phyloP scores from a whole-genome alignment of 1,140 invertebrate species.

The Ips typographus region DNA sequence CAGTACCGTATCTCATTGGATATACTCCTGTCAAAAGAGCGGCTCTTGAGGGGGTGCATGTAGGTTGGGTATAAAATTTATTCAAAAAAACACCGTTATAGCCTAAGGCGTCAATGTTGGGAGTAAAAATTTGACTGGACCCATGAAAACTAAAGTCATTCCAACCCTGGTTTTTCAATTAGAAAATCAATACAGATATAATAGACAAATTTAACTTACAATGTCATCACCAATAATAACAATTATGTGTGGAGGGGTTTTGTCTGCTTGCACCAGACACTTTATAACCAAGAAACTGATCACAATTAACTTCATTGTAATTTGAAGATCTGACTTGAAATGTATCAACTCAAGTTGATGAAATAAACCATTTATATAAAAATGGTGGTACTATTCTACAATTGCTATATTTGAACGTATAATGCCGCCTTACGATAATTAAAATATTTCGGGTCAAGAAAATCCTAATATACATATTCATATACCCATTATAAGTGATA shows the following conservation, averaged over 20 bases:
- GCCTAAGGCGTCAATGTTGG: constrained; percentile 81
- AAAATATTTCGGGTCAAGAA: no score
- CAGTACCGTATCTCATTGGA: constrained; percentile 73
- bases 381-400: no score
- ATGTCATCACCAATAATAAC: constrained; percentile 40
- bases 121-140: constrained; percentile 78
- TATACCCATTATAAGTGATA: no score
- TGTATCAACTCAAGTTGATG: no score
- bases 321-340: no score
- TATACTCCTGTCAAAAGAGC: constrained; percentile 80
- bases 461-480: no score
- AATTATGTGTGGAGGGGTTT: constrained; percentile 29
- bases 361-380: no score
- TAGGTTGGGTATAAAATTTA: constrained; percentile 70
- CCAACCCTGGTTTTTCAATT: constrained; percentile 66
- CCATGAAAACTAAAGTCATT: constrained; percentile 90
- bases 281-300: not conserved
- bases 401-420: no score
- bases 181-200: not conserved
- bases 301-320: no score
- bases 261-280: not conserved
- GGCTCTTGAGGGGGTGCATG: constrained; percentile 77
- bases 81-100: constrained; percentile 75
- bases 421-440: no score
- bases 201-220: constrained; percentile 30